Evolutionary conservation across 2,113 vertebrate genomes (phyloP).

Genomic region (Melanerpes aurifrons): DNA sequence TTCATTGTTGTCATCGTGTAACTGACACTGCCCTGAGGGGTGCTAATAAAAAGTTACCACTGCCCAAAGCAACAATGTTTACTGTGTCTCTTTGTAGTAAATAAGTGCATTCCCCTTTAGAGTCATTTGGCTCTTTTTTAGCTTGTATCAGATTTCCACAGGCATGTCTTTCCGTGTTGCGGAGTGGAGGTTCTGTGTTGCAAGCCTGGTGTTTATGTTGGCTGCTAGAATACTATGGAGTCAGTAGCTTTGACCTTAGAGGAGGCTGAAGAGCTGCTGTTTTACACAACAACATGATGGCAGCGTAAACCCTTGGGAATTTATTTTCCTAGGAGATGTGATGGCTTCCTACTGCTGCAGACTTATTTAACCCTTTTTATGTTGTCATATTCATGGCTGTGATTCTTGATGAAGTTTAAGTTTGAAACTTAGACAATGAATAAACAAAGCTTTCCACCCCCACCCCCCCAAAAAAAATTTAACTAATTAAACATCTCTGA

Average conservation of each 20-base stretch:
- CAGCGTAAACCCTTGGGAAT: background rate
- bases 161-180: background rate
- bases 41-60: background rate
- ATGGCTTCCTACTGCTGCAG: background rate
- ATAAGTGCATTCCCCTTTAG: background rate
- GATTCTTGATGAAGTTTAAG: background rate
- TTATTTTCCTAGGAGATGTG: background rate
- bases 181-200: background rate
- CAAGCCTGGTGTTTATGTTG: background rate
- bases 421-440: background rate
- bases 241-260: background rate
- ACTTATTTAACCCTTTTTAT: background rate
- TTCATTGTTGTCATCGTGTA: background rate
- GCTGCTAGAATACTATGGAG: background rate
- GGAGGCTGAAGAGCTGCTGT: fast-evolving
- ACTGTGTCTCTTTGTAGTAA: background rate
- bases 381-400: background rate
- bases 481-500: background rate
- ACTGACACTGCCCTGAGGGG: background rate
- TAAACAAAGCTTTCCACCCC: background rate
- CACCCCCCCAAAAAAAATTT: too few species aligned
- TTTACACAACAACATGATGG: fast-evolving
- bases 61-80: background rate
- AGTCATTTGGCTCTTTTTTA: background rate
- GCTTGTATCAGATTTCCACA: background rate